phyloP scores from a whole-genome alignment of 1,140 invertebrate species.

The Aphelenchoides besseyi region DNA sequence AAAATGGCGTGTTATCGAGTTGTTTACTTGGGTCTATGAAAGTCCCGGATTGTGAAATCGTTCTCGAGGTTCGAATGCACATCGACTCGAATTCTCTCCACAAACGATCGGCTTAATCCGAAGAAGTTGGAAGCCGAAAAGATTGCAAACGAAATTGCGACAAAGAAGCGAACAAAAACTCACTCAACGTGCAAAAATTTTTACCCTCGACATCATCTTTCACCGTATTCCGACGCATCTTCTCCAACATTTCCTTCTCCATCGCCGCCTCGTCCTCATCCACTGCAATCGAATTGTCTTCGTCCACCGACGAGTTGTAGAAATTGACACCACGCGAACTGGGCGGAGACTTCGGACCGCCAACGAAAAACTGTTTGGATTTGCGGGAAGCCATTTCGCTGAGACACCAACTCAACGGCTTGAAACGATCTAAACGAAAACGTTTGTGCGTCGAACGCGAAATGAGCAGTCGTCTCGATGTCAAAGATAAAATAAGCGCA shows the following conservation, averaged over 20 bases:
- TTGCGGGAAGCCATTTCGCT: conserved; percentile 29
- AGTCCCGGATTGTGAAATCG: too few relatives aligned
- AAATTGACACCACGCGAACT: conserved; percentile 42
- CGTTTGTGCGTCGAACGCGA: not conserved
- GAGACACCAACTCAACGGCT: not conserved
- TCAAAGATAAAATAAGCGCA: not conserved
- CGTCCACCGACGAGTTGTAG: conserved; percentile 34
- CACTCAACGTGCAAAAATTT: conserved; percentile 2
- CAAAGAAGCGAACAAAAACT: conserved; percentile 28
- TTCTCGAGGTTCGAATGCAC: too few relatives aligned
- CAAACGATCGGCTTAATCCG: conserved; percentile 21
- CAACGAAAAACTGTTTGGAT: conserved; percentile 36
- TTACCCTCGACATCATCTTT: conserved; percentile 14
- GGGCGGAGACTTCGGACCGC: conserved; percentile 5
- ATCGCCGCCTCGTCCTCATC: conserved; percentile 31
- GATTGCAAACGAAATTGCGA: not conserved
- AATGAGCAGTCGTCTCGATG: not conserved
- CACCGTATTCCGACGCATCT: conserved; percentile 25
- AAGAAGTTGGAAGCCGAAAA: conserved; percentile 10
- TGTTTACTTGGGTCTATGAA: too few relatives aligned
- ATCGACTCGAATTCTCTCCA: too few relatives aligned
- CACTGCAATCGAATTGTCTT: conserved; percentile 36
- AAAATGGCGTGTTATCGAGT: too few relatives aligned
- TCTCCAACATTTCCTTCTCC: conserved; percentile 31
- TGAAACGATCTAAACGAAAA: not conserved